These are phyloP conservation scores for Clytia hemisphaerica DNA, from an alignment of 30 jellyfish, hydroid and myxozoan genomes.

Conservation along the genomic window DNA sequence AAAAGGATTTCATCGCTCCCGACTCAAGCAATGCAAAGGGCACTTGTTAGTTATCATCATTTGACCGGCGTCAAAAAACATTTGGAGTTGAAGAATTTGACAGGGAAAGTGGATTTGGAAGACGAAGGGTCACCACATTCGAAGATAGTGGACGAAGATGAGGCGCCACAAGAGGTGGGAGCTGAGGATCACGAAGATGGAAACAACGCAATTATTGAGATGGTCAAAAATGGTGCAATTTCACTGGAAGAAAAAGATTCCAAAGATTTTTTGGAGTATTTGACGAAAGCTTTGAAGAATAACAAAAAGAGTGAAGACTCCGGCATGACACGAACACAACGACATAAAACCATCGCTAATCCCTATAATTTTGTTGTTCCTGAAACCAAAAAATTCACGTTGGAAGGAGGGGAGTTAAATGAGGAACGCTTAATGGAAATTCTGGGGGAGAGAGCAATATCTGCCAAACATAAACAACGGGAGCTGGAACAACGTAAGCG, in stretches of 20 bases:
- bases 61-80: background rate
- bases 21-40: too few relatives aligned
- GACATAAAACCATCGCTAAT: background rate
- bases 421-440: too few relatives aligned
- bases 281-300: too few relatives aligned
- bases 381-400: background rate
- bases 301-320: too few relatives aligned
- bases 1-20: background rate
- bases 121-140: too few relatives aligned
- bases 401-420: too few relatives aligned
- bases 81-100: constrained; percentile 7
- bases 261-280: too few relatives aligned
- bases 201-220: background rate
- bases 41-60: background rate
- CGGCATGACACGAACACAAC: background rate
- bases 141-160: background rate
- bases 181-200: background rate
- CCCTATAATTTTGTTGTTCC: constrained; percentile 7
- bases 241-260: too few relatives aligned
- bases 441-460: background rate
- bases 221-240: background rate
- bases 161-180: background rate
- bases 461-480: background rate
- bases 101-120: background rate
- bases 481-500: background rate